Percentiles rank a stretch among this genome's conserved stretches.
phyloP scores from a whole-genome alignment of 2,797 vertebrate genomes.

The Channallabes apus region DNA sequence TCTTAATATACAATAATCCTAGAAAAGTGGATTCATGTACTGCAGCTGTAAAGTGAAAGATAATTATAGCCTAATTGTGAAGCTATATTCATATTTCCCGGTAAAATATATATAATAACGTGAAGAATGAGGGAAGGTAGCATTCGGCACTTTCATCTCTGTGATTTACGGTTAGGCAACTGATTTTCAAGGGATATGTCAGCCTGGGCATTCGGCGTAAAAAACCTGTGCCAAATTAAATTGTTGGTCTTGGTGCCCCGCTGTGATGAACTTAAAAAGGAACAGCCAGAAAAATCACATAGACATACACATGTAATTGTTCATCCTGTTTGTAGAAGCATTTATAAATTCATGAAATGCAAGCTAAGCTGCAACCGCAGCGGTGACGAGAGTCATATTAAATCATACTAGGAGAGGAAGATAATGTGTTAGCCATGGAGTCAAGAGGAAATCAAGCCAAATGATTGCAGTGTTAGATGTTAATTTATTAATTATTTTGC shows the following conservation, averaged over 20 bases:
- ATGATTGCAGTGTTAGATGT: too few species aligned
- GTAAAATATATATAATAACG: background rate
- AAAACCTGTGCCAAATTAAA: too few species aligned
- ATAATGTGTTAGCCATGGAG: slow-evolving; percentile 14
- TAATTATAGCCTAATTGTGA: background rate
- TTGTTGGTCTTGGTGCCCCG: too few species aligned
- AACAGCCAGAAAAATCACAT: background rate
- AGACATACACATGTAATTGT: background rate
- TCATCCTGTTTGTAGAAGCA: background rate
- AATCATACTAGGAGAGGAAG: background rate
- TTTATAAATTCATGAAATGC: background rate
- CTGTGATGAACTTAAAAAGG: too few species aligned
- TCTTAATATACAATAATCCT: background rate
- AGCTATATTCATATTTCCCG: background rate
- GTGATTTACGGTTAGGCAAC: too few species aligned
- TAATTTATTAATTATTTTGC: background rate
- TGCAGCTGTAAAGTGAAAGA: background rate
- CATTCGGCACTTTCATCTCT: too few species aligned
- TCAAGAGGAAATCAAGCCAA: slow-evolving; percentile 17
- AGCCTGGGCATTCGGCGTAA: too few species aligned
- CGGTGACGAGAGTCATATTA: background rate
- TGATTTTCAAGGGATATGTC: too few species aligned
- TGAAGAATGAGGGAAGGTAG: background rate
- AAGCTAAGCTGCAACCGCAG: slow-evolving; percentile 1
- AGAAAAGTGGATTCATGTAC: background rate